phyloP scores from a whole-genome alignment of 92 coral and sea anemone species.

The Porites lobata region DNA sequence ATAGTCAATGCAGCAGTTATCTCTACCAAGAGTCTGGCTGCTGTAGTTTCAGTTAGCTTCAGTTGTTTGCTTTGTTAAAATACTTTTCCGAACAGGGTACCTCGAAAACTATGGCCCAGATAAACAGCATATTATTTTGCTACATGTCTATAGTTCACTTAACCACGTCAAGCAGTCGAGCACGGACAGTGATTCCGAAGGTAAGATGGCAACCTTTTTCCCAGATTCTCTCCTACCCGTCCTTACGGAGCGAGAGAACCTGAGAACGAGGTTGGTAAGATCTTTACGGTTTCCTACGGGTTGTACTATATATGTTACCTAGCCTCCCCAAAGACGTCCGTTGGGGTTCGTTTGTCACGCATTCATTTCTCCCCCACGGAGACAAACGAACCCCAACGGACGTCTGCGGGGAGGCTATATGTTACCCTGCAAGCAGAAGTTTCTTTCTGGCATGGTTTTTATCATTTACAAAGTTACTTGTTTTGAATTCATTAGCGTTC shows the following conservation, averaged over 20 bases:
- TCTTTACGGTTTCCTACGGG: background rate
- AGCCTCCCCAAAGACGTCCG: too few relatives aligned
- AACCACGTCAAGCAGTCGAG: constrained; percentile 58
- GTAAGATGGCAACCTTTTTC: constrained; percentile 11
- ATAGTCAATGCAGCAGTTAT: too few relatives aligned
- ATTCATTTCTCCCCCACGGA: too few relatives aligned
- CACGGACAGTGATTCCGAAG: constrained; percentile 65
- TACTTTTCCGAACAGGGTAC: constrained; percentile 50
- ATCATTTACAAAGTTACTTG: too few relatives aligned
- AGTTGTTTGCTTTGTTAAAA: background rate
- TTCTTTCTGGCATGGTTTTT: too few relatives aligned
- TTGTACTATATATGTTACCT: too few relatives aligned
- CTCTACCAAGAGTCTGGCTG: background rate
- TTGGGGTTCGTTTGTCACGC: too few relatives aligned
- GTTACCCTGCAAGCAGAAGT: too few relatives aligned
- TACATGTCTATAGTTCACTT: constrained; percentile 60
- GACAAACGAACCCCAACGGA: too few relatives aligned
- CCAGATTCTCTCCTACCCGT: too few relatives aligned
- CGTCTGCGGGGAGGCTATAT: too few relatives aligned
- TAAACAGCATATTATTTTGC: constrained; percentile 55
- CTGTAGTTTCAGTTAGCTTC: background rate
- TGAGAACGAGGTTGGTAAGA: background rate
- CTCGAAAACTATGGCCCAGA: constrained; percentile 53
- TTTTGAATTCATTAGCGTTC: too few relatives aligned
- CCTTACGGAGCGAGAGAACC: background rate